Base-by-base conservation (phyloP, 2,113 vertebrate species). In the Lagenorhynchus albirostris region DNA sequence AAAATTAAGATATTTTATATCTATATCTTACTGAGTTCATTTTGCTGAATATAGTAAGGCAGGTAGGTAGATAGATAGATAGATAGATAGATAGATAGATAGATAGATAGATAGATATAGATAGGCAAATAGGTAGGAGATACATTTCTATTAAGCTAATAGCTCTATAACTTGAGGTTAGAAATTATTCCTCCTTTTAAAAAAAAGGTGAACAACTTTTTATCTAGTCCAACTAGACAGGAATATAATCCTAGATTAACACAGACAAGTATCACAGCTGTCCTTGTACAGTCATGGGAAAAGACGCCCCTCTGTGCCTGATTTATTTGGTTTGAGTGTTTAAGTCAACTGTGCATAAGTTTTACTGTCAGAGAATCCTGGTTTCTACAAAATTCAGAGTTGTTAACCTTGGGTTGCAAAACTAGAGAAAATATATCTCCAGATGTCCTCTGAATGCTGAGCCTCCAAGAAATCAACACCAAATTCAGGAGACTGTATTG, bases 351-450 rank as follows among this genome's bases (percentile, higher is more conserved):
- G 6, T 68, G 63, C 88, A 58, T 67, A 88, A 91, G n/a, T 29
- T 62, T 67, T 81, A 77, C 25, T 58, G 73, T 74, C 55, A 88
- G 58, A 84, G 5, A 70, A 81, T 41, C 50, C 14, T 44, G 5
- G 65, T 85, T 93, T 84, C 90, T 84, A 93, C 70, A 84, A 91
- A 84, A 71, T 63, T 76, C 82, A 88, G 23, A 68, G 70, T 58
- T 80, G 31, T 26, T 86, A 77, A 89, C 38, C 60, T 81, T 76
- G 50, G 55, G 23, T 58, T 86, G 8, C 70, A 93, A 93, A 93
- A 67, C n/a, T 18, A 83, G 74, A 23, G 73, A 80, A 94, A 93
- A 92, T 70, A 74, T 82, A 87, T 80, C n/a, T 67, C 44, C 33
- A 67, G 74, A 60, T 93, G 41, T 26, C 38, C 47, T 65, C 74